phyloP scores from a whole-genome alignment of 2,113 vertebrate species.

The Lagenorhynchus albirostris region DNA sequence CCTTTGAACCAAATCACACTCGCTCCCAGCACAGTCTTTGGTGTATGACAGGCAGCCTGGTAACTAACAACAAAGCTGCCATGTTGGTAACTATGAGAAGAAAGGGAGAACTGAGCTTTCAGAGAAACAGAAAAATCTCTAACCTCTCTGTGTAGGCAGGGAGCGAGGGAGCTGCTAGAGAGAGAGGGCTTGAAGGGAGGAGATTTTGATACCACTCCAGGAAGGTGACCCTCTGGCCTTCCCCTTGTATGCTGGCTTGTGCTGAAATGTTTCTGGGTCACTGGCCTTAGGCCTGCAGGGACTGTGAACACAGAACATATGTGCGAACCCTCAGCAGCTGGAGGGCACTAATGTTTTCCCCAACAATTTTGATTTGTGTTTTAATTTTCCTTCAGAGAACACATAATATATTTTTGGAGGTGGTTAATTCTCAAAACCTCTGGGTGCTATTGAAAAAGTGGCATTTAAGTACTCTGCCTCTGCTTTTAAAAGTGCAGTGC shows the following conservation, averaged over 20 bases:
- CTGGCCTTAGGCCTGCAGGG: neutral
- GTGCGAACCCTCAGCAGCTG: neutral
- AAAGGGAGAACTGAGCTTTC: neutral
- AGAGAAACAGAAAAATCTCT: neutral
- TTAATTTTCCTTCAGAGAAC: conserved; percentile 44
- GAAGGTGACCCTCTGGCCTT: neutral
- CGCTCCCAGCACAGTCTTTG: neutral
- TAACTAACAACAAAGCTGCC: neutral
- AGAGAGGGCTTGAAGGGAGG: neutral
- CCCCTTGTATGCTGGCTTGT: no score
- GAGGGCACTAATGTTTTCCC: conserved; percentile 5
- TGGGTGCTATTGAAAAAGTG: conserved; percentile 17
- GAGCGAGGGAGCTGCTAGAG: neutral
- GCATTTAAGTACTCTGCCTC: neutral
- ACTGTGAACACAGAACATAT: neutral
- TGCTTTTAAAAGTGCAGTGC: neutral
- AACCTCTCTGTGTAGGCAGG: neutral
- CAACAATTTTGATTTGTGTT: conserved; percentile 38
- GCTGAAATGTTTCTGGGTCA: neutral
- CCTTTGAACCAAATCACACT: neutral
- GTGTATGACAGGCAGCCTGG: neutral
- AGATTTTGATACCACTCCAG: neutral
- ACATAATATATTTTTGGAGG: conserved; percentile 4
- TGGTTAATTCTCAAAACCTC: conserved; percentile 29
- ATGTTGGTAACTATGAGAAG: neutral